Conservation (phyloP, 2,888 invertebrate genomes). For the Fragum fragum region DNA sequence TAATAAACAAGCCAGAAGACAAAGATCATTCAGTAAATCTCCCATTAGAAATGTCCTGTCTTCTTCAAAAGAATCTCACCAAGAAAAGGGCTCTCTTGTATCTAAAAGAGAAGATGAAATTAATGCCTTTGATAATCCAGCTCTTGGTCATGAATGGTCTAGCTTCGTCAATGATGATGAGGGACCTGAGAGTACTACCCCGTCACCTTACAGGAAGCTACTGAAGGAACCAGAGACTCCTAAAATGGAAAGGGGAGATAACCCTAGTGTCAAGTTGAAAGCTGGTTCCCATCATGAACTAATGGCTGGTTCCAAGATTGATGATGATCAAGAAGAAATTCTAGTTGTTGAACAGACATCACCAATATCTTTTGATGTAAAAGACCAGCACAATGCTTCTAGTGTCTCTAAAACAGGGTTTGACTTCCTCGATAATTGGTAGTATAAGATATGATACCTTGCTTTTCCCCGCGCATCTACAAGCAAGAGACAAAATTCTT, state of each 20-base stretch:
- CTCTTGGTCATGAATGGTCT: slow-evolving; percentile 72
- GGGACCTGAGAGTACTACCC: slow-evolving; percentile 60
- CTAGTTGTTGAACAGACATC: slow-evolving; percentile 42
- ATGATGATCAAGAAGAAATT: slow-evolving; percentile 54
- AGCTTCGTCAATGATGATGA: slow-evolving; percentile 71
- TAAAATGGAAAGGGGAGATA: slow-evolving; percentile 57
- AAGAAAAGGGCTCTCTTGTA: slow-evolving; percentile 47
- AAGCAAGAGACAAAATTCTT: too few relatives aligned
- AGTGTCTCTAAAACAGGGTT: slow-evolving; percentile 73
- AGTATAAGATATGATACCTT: too few relatives aligned
- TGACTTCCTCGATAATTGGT: slow-evolving; percentile 83
- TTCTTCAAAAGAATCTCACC: slow-evolving; percentile 37
- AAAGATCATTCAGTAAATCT: slow-evolving; percentile 55
- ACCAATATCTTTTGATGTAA: slow-evolving; percentile 10
- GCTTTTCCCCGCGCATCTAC: too few relatives aligned
- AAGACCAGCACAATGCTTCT: slow-evolving; percentile 54
- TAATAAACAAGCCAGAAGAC: slow-evolving; percentile 37
- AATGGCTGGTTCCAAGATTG: slow-evolving; percentile 20
- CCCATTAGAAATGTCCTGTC: slow-evolving; percentile 49
- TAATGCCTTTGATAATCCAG: slow-evolving; percentile 78
- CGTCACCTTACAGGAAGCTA: slow-evolving; percentile 64
- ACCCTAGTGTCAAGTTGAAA: not conserved
- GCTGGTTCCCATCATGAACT: slow-evolving; percentile 1
- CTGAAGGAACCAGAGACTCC: slow-evolving; percentile 63
- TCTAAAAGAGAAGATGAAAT: slow-evolving; percentile 54